Base-by-base conservation (phyloP, 2,888 invertebrate species). In the Liposcelis brunnea region DNA sequence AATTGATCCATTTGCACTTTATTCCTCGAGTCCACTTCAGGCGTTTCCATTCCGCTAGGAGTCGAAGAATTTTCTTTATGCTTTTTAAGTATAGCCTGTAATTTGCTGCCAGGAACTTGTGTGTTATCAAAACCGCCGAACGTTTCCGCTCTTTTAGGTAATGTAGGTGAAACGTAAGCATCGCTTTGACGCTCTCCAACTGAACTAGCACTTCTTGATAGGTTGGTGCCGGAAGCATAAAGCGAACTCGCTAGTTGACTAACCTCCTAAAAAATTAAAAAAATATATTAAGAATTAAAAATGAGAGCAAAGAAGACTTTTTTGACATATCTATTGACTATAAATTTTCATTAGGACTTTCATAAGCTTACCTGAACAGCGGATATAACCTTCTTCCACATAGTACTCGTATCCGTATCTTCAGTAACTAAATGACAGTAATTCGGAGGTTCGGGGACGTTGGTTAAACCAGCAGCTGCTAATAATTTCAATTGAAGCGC, bases 91-190 rank as follows among this genome's bases (percentile, higher is more conserved):
- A 43, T 43, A 19, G 43, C 47, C 36, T 14, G 12, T 4, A 45
- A 11, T 31, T 43, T 43, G 43, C 31, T 40, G 4, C 31, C 43
- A 38, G 19, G 36, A 16, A 44, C 36, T 33, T 37, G 36, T 42
- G 16, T n/a, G 12, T 66, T 64, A 65, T 94, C 94, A 59, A 94
- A 94, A 7, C 94, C 94, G 1, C 91, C 91, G 65, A 94, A 95
- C 2, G 94, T 94, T 66, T 94, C 94, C 0, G 94, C 94, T 26
- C 94, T 72, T 55, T 90, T 81, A 14, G 94, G 93, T 49, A 94
- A 64, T 32, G 83, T 80, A 12, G 89, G 84, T 21, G 86, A 83
- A 50, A 83, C 77, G 61, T 85, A 91, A 0, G 81, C 75, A 19
- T 79, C 77, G 56, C 86, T 89, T 55, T 90, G 86, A 44, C 87